A percentile compares a stretch with the other conserved stretches of the same genome.
Conservation (phyloP, 2,797 vertebrate genomes). For the Coendou prehensilis region DNA sequence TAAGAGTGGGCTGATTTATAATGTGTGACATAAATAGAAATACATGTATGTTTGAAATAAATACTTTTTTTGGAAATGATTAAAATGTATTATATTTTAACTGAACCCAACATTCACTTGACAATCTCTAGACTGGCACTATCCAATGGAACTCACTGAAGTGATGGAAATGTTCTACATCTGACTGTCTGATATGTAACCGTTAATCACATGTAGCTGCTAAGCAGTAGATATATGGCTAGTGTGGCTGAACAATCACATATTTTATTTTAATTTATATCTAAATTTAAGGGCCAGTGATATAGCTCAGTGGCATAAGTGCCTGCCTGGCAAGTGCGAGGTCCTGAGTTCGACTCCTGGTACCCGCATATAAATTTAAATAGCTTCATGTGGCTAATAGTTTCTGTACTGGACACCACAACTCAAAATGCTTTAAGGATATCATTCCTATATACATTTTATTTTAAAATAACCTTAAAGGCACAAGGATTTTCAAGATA, state of each 20-base stretch:
- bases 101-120: not conserved
- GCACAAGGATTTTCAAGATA: not conserved
- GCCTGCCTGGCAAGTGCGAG: too few species aligned
- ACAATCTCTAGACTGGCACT: not conserved
- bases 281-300: not conserved
- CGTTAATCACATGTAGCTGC: not conserved
- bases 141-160: not conserved
- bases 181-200: not conserved
- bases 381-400: not conserved
- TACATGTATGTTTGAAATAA: not conserved
- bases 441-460: not conserved
- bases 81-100: not conserved
- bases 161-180: not conserved
- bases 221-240: not conserved
- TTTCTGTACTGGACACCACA: not conserved
- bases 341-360: too few species aligned
- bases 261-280: not conserved
- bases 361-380: conserved; percentile 9
- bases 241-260: not conserved
- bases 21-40: not conserved
- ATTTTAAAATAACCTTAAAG: conserved; percentile 8
- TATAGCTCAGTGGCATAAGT: too few species aligned
- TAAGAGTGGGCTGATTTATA: not conserved
- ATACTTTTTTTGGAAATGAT: conserved; percentile 43
- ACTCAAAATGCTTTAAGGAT: not conserved